A percentile compares a stretch with the other conserved stretches of the same genome.
These are phyloP conservation scores for Catajapyx aquilonaris DNA, from an alignment of 1,140 invertebrate genomes.

Conservation along the genomic window DNA sequence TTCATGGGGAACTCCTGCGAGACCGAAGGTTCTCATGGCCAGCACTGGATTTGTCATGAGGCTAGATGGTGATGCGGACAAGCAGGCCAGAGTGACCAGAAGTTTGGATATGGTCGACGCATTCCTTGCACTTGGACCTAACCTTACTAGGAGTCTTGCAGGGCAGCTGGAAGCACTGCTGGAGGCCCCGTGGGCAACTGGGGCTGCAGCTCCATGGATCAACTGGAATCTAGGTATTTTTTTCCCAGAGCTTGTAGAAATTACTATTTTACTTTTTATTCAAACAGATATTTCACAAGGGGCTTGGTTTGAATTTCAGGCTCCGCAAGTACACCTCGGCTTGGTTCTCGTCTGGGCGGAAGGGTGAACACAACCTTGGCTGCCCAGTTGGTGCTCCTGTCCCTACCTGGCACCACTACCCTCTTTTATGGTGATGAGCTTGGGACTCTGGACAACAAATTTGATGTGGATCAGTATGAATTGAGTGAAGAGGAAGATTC, in stretches of 20 bases:
- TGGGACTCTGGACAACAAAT: conserved; percentile 19
- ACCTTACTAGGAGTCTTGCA: conserved; percentile 31
- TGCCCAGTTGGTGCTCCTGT: conserved; percentile 39
- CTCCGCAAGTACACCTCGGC: no score
- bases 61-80: conserved; percentile 16
- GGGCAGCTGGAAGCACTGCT: conserved; percentile 29
- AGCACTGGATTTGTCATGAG: conserved; percentile 26
- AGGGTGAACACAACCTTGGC: conserved; percentile 36
- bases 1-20: conserved; percentile 5
- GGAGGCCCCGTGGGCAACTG: no score
- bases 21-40: conserved; percentile 38
- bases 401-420: conserved; percentile 53
- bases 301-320: no score
- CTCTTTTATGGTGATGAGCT: conserved; percentile 69
- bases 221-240: no score
- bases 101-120: conserved; percentile 49
- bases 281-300: no score
- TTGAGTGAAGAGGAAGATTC: no score
- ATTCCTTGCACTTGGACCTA: conserved; percentile 27
- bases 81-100: conserved; percentile 27
- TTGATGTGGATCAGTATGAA: no score
- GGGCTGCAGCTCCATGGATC: no score
- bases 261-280: no score
- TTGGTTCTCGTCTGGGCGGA: conserved; percentile 27
- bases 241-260: no score